Percentiles rank a stretch among this genome's conserved stretches.
Conservation (phyloP, 2,113 vertebrate species). For the Stomatorhinus ivindoensis region DNA sequence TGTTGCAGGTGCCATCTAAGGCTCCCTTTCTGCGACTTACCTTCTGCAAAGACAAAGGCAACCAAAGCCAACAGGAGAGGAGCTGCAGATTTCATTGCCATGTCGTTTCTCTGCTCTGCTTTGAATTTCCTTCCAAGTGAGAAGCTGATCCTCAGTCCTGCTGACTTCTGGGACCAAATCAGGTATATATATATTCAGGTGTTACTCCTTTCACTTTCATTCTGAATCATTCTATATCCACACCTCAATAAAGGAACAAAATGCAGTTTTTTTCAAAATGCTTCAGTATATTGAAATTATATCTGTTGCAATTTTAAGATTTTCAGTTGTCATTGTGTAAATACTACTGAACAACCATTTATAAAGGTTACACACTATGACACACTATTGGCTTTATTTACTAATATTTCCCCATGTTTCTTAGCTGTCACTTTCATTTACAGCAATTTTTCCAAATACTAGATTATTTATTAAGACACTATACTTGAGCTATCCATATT, state of each 20-base stretch:
- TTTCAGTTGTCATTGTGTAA: neutral
- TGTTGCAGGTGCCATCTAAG: neutral
- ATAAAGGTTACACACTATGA: neutral
- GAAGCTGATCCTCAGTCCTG: neutral
- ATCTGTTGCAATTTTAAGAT: neutral
- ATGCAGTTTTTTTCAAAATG: neutral
- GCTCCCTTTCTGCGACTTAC: slow-evolving; percentile 26
- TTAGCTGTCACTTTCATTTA: neutral
- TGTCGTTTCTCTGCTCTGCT: slow-evolving; percentile 15
- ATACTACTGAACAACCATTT: neutral
- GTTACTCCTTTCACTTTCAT: slow-evolving; percentile 10
- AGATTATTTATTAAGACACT: neutral
- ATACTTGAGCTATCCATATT: neutral
- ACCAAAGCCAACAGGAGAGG: slow-evolving; percentile 40
- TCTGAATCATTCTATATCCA: neutral
- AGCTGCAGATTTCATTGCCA: slow-evolving; percentile 35
- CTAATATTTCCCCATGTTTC: neutral
- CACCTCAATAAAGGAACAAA: neutral
- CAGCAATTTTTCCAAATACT: neutral
- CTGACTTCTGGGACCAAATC: neutral
- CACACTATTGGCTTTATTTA: neutral
- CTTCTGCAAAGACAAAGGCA: slow-evolving; percentile 26
- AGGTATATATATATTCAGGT: slow-evolving; percentile 15
- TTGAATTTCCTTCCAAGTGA: neutral
- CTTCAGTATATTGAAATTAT: neutral